Percentiles rank a stretch among this genome's conserved stretches.
These are phyloP conservation scores for Redunca redunca DNA, from an alignment of 2,113 vertebrate genomes.

Conservation along the genomic window DNA sequence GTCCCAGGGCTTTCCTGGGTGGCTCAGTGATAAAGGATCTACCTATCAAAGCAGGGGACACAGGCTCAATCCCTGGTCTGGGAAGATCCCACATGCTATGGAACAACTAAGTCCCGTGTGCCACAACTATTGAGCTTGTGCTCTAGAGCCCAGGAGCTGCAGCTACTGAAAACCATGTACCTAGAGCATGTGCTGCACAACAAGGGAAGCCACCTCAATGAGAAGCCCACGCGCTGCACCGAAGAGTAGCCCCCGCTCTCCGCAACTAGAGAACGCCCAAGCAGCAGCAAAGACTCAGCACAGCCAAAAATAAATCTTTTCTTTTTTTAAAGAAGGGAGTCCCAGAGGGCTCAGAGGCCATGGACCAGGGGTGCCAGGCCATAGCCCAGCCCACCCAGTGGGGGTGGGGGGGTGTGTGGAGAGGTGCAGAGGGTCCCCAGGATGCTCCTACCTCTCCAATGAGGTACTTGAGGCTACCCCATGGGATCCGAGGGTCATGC, in stretches of 20 bases:
- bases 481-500: conserved; percentile 88
- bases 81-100: neutral
- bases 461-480: conserved; percentile 96
- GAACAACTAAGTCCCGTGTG: neutral
- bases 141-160: neutral
- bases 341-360: neutral
- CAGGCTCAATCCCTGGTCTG: neutral
- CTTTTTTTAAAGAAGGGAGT: neutral
- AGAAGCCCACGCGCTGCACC: neutral
- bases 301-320: neutral
- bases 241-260: neutral
- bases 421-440: fast-evolving
- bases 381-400: neutral
- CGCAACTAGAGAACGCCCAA: neutral
- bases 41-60: neutral
- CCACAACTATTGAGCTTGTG: neutral
- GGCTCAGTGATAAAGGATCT: neutral
- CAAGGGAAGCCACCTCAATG: neutral
- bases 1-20: neutral
- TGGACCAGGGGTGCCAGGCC: fast-evolving
- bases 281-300: neutral
- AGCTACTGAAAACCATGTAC: neutral
- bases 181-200: neutral
- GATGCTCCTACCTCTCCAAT: conserved; percentile 90
- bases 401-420: neutral